Evolutionary conservation across 1,140 invertebrate species (phyloP).

Genomic region (Colletes gigas): DNA sequence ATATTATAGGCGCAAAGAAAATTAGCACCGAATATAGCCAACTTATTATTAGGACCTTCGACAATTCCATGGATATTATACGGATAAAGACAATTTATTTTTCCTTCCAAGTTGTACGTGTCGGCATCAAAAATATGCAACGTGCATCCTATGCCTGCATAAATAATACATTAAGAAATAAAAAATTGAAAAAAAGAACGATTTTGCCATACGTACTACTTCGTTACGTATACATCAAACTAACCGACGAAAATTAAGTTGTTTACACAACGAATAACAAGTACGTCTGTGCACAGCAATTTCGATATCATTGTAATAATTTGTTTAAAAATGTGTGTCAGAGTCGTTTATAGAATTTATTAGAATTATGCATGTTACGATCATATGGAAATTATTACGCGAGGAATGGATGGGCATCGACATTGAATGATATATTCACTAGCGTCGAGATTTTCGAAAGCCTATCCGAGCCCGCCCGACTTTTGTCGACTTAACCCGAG

Average conservation of each 20-base stretch:
- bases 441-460: too few relatives aligned
- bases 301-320: constrained; percentile 62
- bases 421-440: too few relatives aligned
- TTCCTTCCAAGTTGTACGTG: constrained; percentile 67
- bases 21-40: constrained; percentile 81
- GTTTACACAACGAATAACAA: constrained; percentile 74
- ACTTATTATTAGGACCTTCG: constrained; percentile 63
- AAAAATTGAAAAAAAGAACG: not conserved
- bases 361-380: not conserved
- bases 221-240: constrained; percentile 40
- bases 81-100: constrained; percentile 74
- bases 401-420: too few relatives aligned
- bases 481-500: too few relatives aligned
- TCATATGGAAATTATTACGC: too few relatives aligned
- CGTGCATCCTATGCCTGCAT: constrained; percentile 79
- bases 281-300: constrained; percentile 78
- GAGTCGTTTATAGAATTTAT: not conserved
- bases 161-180: constrained; percentile 20
- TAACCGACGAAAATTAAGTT: constrained; percentile 78
- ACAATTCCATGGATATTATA: constrained; percentile 81
- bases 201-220: constrained; percentile 6
- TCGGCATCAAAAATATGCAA: constrained; percentile 73
- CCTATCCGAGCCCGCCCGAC: too few relatives aligned
- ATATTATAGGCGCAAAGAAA: constrained; percentile 72
- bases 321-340: not conserved